A percentile compares a stretch with the other conserved stretches of the same genome.
Evolutionary conservation across 2,797 vertebrate genomes (phyloP).

Genomic region (Gymnothorax reevesii): DNA sequence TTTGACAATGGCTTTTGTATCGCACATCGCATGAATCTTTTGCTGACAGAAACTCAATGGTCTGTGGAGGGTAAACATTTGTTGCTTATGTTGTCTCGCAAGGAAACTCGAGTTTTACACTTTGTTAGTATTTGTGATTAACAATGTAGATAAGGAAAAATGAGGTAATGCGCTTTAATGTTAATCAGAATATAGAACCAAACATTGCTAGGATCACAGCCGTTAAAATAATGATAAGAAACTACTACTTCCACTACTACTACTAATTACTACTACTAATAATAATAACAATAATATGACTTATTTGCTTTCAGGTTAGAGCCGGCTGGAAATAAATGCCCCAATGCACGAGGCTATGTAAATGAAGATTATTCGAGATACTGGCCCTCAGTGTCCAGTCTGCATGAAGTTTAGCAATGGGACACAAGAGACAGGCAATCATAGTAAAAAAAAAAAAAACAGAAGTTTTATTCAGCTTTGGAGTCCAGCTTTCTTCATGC

Average conservation of each 20-base stretch:
- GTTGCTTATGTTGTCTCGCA: neutral
- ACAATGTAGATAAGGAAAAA: neutral
- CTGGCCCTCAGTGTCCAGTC: constrained; percentile 14
- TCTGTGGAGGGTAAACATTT: neutral
- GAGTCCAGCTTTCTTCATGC: constrained; percentile 21
- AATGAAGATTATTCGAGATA: neutral
- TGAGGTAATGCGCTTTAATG: no score
- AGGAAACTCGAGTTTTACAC: neutral
- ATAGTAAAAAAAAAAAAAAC: constrained; percentile 1
- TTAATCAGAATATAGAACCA: no score
- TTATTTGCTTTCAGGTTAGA: neutral
- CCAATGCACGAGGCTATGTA: neutral
- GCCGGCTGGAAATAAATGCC: neutral
- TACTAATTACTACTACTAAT: neutral
- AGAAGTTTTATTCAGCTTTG: constrained; percentile 28
- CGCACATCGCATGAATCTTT: neutral
- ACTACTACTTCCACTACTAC: neutral
- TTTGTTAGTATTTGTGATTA: neutral
- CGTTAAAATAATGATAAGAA: neutral
- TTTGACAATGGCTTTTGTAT: neutral
- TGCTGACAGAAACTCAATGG: neutral
- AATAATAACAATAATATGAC: neutral
- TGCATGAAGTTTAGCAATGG: constrained; percentile 17
- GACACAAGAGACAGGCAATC: constrained; percentile 7
- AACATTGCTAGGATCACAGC: neutral